Evolutionary conservation across 1,140 invertebrate genomes (phyloP).

Genomic region (Calephelis virginiensis): DNA sequence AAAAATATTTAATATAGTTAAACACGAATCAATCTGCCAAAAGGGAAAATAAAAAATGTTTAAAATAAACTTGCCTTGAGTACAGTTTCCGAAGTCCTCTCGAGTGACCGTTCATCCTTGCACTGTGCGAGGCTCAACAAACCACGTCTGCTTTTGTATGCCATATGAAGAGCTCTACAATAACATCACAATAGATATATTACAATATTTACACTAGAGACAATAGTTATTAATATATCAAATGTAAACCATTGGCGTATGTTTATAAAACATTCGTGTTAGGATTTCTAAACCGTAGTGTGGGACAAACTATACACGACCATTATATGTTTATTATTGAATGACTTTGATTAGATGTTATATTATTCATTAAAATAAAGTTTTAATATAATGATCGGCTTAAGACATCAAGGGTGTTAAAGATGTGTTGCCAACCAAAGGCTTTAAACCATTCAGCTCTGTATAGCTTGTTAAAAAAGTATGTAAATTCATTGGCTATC

Average conservation of each 20-base stretch:
- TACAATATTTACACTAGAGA: constrained; percentile 57
- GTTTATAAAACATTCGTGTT: constrained; percentile 69
- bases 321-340: too few relatives aligned
- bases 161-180: constrained; percentile 64
- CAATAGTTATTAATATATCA: constrained; percentile 68
- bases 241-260: constrained; percentile 58
- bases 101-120: constrained; percentile 50
- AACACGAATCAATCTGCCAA: too few relatives aligned
- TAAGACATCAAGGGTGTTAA: too few relatives aligned
- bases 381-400: too few relatives aligned
- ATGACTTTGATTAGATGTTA: too few relatives aligned
- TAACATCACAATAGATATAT: constrained; percentile 53
- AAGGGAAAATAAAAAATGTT: constrained; percentile 11
- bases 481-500: too few relatives aligned
- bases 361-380: too few relatives aligned
- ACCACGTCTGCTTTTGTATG: constrained; percentile 71
- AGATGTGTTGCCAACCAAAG: too few relatives aligned
- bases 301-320: neutral
- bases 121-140: constrained; percentile 63
- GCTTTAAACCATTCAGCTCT: too few relatives aligned
- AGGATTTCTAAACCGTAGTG: constrained; percentile 52
- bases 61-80: constrained; percentile 53
- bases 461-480: too few relatives aligned
- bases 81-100: constrained; percentile 61
- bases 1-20: too few relatives aligned